phyloP scores from a whole-genome alignment of 2,113 vertebrate species.

The Pithys albifrons region DNA sequence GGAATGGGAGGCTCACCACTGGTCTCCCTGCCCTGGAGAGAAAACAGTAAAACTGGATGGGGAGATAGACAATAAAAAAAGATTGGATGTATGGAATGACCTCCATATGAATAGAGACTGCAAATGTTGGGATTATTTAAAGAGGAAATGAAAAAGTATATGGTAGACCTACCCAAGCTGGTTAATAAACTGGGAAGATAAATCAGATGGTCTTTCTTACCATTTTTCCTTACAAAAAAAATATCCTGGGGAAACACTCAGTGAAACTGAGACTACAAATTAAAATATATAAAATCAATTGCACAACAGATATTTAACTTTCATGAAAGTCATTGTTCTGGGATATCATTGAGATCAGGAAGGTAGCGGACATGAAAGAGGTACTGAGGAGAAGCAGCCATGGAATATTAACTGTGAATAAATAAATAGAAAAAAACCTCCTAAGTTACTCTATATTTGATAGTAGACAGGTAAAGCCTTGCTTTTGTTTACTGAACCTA shows the following conservation, averaged over 20 bases:
- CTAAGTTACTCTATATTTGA: background rate
- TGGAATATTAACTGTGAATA: background rate
- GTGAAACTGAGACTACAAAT: background rate
- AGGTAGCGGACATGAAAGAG: background rate
- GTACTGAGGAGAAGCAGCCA: background rate
- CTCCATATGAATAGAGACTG: conserved; percentile 52
- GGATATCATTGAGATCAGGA: background rate
- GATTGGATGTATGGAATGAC: conserved; percentile 43
- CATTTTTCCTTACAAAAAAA: background rate
- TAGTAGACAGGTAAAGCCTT: background rate
- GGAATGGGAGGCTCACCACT: background rate
- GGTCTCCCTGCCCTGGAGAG: conserved; percentile 8
- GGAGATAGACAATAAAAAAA: conserved; percentile 53
- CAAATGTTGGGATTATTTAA: conserved; percentile 39
- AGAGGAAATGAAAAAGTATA: conserved; percentile 60
- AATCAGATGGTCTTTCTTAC: conserved; percentile 28
- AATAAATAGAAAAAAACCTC: background rate
- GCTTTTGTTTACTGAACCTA: background rate
- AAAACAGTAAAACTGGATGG: conserved; percentile 47
- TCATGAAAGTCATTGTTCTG: background rate
- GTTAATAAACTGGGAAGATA: conserved; percentile 36
- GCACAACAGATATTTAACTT: background rate
- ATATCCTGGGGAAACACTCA: background rate
- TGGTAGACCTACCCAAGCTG: conserved; percentile 27
- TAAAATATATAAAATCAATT: conserved; percentile 18